A percentile compares a stretch with the other conserved stretches of the same genome.
Conservation (phyloP, 2,113 vertebrate species). For the Euleptes europaea region DNA sequence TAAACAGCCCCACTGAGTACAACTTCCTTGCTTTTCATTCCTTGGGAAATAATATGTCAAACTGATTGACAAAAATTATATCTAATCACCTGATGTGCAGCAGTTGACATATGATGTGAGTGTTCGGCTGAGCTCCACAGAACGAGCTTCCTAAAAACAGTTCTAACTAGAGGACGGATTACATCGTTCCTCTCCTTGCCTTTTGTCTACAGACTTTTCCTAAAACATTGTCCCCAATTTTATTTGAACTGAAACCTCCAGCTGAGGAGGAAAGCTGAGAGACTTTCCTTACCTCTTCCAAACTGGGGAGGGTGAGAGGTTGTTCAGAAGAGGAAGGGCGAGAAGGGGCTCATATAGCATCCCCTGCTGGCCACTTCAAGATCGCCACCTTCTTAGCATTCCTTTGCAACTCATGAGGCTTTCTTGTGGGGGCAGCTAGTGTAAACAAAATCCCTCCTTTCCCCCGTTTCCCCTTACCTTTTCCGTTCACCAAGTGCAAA, state of each 20-base stretch:
- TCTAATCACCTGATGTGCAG: not conserved
- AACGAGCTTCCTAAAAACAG: not conserved
- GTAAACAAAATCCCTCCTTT: not conserved
- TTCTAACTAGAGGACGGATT: not conserved
- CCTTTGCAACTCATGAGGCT: not conserved
- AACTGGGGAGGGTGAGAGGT: not conserved
- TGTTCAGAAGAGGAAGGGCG: not conserved
- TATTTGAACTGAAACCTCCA: not conserved
- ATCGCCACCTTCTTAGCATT: not conserved
- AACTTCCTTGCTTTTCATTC: not conserved
- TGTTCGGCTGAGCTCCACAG: not conserved
- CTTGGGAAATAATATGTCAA: not conserved
- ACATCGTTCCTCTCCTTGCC: not conserved
- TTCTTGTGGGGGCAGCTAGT: not conserved
- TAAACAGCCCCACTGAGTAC: not conserved
- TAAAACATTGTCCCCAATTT: not conserved
- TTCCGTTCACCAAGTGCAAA: rapidly evolving
- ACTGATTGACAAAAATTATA: constrained; percentile 14
- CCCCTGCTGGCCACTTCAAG: not conserved
- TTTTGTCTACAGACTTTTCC: constrained; percentile 23
- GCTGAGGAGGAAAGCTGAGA: not conserved
- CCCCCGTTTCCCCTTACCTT: not conserved
- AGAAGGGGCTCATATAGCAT: rapidly evolving
- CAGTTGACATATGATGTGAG: rapidly evolving
- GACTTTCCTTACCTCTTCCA: not conserved